Conservation (phyloP, 2,797 vertebrate species). For the Eulemur rubriventer region DNA sequence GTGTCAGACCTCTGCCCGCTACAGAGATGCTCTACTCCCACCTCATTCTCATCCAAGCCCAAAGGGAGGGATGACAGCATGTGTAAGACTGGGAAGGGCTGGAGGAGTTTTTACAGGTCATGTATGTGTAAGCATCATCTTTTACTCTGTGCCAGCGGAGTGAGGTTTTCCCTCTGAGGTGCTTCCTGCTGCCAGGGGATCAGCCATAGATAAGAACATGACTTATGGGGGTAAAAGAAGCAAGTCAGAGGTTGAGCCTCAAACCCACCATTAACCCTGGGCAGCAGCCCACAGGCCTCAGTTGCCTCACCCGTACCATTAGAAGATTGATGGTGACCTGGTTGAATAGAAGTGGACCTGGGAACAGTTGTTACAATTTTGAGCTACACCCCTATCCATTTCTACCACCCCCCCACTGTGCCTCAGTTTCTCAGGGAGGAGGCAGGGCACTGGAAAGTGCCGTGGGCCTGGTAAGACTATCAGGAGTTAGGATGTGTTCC, state of each 20-base stretch:
- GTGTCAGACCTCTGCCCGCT: background rate
- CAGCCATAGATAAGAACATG: background rate
- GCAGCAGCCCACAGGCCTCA: background rate
- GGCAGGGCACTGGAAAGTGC: background rate
- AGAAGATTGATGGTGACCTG: background rate
- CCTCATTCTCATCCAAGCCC: background rate
- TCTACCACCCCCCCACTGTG: background rate
- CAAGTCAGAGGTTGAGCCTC: background rate
- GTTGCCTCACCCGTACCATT: background rate
- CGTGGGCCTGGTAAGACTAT: background rate
- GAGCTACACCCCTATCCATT: background rate
- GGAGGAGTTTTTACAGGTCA: background rate
- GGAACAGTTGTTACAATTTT: background rate
- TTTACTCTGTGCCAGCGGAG: background rate
- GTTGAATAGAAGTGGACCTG: background rate
- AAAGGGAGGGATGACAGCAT: background rate
- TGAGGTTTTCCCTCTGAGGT: background rate
- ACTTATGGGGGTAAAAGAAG: background rate
- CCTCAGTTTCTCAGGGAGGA: slow-evolving; percentile 8
- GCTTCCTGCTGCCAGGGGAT: background rate
- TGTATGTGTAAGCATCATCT: background rate
- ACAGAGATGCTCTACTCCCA: background rate
- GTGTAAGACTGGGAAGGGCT: background rate
- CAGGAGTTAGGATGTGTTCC: background rate
- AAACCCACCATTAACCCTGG: background rate